Evolutionary conservation across 2,797 vertebrate species (phyloP).

Genomic region (Macropodus opercularis): DNA sequence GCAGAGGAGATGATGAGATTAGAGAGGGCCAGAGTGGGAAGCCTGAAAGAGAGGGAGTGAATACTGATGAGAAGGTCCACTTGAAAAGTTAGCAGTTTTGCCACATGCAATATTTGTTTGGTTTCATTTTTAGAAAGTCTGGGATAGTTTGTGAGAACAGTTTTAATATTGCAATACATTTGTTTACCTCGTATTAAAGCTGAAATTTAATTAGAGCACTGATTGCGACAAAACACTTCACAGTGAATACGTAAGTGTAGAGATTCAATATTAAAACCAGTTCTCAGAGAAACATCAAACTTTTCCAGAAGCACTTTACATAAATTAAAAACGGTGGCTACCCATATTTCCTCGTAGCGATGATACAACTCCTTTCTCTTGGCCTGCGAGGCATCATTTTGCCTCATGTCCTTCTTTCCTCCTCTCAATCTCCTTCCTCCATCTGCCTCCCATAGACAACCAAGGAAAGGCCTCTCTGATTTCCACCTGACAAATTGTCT

Average conservation of each 20-base stretch:
- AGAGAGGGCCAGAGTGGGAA: slow-evolving; percentile 77
- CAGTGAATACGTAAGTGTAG: no score
- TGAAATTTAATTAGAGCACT: not conserved
- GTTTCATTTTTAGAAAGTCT: slow-evolving; percentile 12
- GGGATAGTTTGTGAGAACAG: not conserved
- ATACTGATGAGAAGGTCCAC: slow-evolving; percentile 68
- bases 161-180: not conserved
- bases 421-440: slow-evolving; percentile 29
- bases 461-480: slow-evolving; percentile 82
- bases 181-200: not conserved
- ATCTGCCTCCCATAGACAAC: slow-evolving; percentile 59
- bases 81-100: slow-evolving; percentile 45
- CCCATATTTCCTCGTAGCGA: not conserved
- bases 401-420: slow-evolving; percentile 6
- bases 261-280: no score
- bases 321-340: not conserved
- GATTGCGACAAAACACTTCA: not conserved
- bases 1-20: slow-evolving; percentile 91
- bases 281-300: no score
- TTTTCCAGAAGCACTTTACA: no score
- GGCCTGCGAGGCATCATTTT: not conserved
- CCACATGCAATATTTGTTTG: slow-evolving; percentile 15
- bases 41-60: slow-evolving; percentile 51
- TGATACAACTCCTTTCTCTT: slow-evolving; percentile 9
- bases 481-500: slow-evolving; percentile 87